Base-by-base conservation (phyloP, 2,888 invertebrate genomes). In the Sicus ferrugineus region DNA sequence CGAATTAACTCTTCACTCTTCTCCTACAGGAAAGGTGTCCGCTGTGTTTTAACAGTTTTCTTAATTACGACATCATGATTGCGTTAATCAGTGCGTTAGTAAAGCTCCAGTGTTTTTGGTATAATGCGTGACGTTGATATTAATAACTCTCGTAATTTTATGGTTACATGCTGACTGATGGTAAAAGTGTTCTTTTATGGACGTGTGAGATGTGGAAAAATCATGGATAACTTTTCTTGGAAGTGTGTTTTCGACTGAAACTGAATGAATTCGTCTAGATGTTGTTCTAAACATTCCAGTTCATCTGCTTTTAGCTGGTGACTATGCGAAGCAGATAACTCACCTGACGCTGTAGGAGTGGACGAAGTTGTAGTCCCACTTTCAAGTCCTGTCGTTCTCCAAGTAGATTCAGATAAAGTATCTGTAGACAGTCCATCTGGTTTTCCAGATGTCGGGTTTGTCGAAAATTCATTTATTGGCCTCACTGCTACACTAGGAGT, bases 121-220 rank as follows among this genome's bases (percentile, higher is more conserved):
- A n/a, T n/a, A n/a, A n/a, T n/a, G n/a, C n/a, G n/a, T n/a, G n/a
- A n/a, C n/a, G n/a, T n/a, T n/a, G n/a, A n/a, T n/a, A n/a, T n/a
- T n/a, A n/a, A n/a, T n/a, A n/a, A n/a, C n/a, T n/a, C n/a, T n/a
- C n/a, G n/a, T n/a, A n/a, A n/a, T n/a, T 19, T 28, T 16, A 28
- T 26, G 28, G 54, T 54, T 54, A 28, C 28, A n/a, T 28, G 21
- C 23, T 54, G 14, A 26, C 16, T 28, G 26, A 26, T 54, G 14
- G 3, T 48, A 14, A 48, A 19, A n/a, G n/a, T 5, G 48, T 3
- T 54, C 23, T 28, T 28, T 46, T 46, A 65, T 68, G 58, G 68
- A 54, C 67, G 52, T 34, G 30, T 62, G 34, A 46, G 68, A 23
- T 50, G 68, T 65, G 50, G 54, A 48, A 56, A 59, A 30, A 52